Evolutionary conservation across 2,888 invertebrate species (phyloP).

Genomic region (Nebria salina): DNA sequence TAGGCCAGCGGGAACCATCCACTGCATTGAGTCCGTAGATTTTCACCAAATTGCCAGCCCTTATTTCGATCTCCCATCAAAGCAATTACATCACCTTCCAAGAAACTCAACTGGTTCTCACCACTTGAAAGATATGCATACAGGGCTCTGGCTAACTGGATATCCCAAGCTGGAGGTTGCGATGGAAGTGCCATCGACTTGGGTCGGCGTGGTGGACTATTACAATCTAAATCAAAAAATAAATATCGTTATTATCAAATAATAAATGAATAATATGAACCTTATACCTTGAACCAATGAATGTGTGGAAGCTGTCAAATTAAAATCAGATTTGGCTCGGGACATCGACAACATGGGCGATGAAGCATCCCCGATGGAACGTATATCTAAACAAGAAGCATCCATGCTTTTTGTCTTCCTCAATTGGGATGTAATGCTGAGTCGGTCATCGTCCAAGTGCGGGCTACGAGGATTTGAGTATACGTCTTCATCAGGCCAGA

Average conservation of each 20-base stretch:
- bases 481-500: slow-evolving; percentile 71
- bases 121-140: slow-evolving; percentile 90
- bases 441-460: slow-evolving; percentile 75
- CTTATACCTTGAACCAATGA: slow-evolving; percentile 72
- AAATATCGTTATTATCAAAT: no score
- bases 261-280: background rate
- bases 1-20: slow-evolving; percentile 98
- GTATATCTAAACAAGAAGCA: slow-evolving; percentile 85
- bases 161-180: slow-evolving; percentile 71
- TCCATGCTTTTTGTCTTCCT: slow-evolving; percentile 90
- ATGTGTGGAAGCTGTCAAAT: slow-evolving; percentile 79
- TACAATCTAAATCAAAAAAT: slow-evolving; percentile 44
- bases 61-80: slow-evolving; percentile 90
- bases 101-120: slow-evolving; percentile 92
- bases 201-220: slow-evolving; percentile 66
- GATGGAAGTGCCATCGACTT: slow-evolving; percentile 73
- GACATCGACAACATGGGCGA: slow-evolving; percentile 74
- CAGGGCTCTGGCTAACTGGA: slow-evolving; percentile 83
- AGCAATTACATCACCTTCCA: slow-evolving; percentile 88
- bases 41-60: slow-evolving; percentile 98
- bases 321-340: slow-evolving; percentile 89
- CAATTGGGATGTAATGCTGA: slow-evolving; percentile 80
- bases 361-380: slow-evolving; percentile 74
- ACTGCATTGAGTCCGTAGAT: slow-evolving; percentile 87
- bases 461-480: slow-evolving; percentile 72